Percentiles rank a stretch among this genome's conserved stretches.
Conservation (phyloP, 2,113 vertebrate species). For the Tricholaema leucomelas region DNA sequence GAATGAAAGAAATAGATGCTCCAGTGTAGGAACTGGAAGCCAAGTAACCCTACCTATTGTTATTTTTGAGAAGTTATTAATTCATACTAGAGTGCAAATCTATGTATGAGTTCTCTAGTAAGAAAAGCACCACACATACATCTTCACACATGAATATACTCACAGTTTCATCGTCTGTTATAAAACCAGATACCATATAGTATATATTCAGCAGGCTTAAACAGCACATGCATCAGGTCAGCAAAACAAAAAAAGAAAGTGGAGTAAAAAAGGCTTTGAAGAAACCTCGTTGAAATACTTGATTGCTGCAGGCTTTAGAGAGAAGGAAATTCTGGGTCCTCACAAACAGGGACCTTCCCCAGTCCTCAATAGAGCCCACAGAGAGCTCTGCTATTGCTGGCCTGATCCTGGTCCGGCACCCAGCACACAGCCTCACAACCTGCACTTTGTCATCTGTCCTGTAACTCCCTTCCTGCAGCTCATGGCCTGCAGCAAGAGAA, state of each 20-base stretch:
- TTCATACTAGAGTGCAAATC: not conserved
- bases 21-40: not conserved
- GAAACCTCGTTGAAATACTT: not conserved
- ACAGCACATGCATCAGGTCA: not conserved
- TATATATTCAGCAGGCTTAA: not conserved
- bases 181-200: not conserved
- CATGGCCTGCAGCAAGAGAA: not conserved
- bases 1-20: not conserved
- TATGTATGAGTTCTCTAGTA: not conserved
- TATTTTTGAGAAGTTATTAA: not conserved
- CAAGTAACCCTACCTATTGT: not conserved
- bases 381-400: not conserved
- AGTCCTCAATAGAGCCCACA: not conserved
- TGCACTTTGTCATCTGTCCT: not conserved
- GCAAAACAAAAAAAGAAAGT: not conserved
- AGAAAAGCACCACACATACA: not conserved
- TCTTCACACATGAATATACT: not conserved
- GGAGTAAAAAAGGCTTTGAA: not conserved
- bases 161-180: not conserved
- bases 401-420: not conserved
- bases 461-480: fast-evolving
- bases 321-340: not conserved
- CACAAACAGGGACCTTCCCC: not conserved
- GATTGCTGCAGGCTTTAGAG: not conserved
- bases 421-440: too few relatives aligned